A percentile compares a stretch with the other conserved stretches of the same genome.
These are phyloP conservation scores for Cygnus atratus DNA, from an alignment of 2,113 vertebrate species.

Conservation along the genomic window DNA sequence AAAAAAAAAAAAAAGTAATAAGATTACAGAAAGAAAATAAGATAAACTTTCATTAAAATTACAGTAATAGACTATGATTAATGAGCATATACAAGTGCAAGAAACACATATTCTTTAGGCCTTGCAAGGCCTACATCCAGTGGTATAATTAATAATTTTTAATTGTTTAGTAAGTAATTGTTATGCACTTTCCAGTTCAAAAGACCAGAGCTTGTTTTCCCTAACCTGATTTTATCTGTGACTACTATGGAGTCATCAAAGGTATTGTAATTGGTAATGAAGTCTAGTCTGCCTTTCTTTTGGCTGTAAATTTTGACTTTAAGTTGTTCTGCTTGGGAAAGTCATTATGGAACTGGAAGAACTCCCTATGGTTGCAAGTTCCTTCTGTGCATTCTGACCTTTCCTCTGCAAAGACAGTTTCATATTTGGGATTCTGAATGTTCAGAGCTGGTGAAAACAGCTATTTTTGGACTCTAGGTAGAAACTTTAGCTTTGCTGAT, in stretches of 20 bases:
- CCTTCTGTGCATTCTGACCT: not conserved
- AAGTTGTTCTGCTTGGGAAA: constrained; percentile 4
- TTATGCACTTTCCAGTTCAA: not conserved
- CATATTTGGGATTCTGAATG: not conserved
- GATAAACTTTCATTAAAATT: constrained; percentile 82
- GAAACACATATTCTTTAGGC: not conserved
- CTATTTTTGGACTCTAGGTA: not conserved
- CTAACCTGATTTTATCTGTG: constrained; percentile 41
- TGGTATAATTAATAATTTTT: constrained; percentile 50
- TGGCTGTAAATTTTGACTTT: constrained; percentile 12
- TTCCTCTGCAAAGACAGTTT: not conserved
- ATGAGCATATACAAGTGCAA: constrained; percentile 60
- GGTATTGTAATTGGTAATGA: constrained; percentile 42
- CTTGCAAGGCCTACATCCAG: constrained; percentile 47
- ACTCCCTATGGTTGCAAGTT: not conserved
- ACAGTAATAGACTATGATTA: constrained; percentile 78
- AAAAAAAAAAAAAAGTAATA: constrained; percentile 74
- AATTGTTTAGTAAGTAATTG: constrained; percentile 49
- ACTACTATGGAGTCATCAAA: constrained; percentile 36
- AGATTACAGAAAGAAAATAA: constrained; percentile 82
- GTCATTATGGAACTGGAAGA: not conserved
- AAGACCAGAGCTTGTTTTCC: constrained; percentile 12
- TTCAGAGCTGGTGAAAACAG: not conserved
- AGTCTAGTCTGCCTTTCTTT: not conserved
- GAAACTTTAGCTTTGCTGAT: not conserved